Evolutionary conservation across 2,888 invertebrate species (phyloP), one percentile per base, ranked within the genome.

Genomic region (Amphipoea oculea): DNA sequence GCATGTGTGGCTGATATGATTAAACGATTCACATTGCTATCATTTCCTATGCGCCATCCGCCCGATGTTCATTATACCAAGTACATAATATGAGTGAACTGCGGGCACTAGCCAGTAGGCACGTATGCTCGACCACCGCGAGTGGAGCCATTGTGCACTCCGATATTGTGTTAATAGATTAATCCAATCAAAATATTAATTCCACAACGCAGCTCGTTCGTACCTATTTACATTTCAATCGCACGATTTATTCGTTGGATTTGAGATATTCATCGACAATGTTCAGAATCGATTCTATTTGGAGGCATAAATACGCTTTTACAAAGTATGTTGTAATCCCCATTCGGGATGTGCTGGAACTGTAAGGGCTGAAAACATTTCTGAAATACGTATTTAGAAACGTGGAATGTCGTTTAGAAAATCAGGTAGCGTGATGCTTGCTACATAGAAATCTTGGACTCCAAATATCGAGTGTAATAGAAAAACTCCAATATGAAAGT

Each of bases 171-270:
- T 95, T 96, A 96, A 96, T 96, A 96, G 95, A 96, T 95, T 96
- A 96, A 96, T 96, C 95, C 96, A 95, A 96, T 96, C 96, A 96
- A 96, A 95, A 96, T 95, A 96, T 96, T 95, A 96, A 96, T 95
- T 96, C 96, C 94, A 91, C 94, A 93, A 93, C 94, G 94, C 92
- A 92, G 92, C 92, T 92, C 93, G 90, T 91, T 91, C 92, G 89
- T 92, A 88, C 87, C 89, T 91, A 95, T 96, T 96, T 96, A 96
- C 95, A 95, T 95, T 96, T 95, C 94, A 94, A 95, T 95, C 92
- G 94, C 83, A 89, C 90, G 94, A 95, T 94, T 93, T 94, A 94
- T 92, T 93, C 92, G 91, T 92, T 91, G 91, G 92, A 91, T 95
- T 94, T 92, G 92, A 93, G 92, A 93, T 92, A 91, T 92, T 91